phyloP scores from a whole-genome alignment of 2,113 vertebrate genomes.

The Neodon shergylaensis region DNA sequence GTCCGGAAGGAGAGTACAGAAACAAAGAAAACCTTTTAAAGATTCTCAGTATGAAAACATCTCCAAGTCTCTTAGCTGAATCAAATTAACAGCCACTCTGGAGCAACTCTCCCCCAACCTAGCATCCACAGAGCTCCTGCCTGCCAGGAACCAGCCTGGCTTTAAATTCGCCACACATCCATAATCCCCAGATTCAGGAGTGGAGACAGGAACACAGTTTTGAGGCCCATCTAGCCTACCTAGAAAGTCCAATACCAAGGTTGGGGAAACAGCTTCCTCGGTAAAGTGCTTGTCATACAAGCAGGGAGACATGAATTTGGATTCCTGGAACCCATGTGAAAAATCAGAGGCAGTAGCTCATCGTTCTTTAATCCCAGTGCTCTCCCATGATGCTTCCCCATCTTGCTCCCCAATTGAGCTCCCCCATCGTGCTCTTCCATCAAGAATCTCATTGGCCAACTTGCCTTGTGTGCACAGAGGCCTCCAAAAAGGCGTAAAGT shows the following conservation, averaged over 20 bases:
- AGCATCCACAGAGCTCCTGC: neutral
- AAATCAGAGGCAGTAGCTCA: too few relatives aligned
- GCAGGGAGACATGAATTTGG: neutral
- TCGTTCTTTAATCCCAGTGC: neutral
- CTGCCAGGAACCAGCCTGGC: neutral
- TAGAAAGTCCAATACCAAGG: neutral
- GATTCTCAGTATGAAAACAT: neutral
- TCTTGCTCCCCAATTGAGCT: too few relatives aligned
- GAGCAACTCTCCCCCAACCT: neutral
- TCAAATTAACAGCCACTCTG: slow-evolving; percentile 31
- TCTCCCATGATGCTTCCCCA: too few relatives aligned
- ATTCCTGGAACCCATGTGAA: neutral
- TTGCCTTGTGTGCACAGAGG: neutral
- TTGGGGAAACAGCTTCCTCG: neutral
- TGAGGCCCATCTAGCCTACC: neutral
- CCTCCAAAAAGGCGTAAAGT: neutral
- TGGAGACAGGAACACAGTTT: neutral
- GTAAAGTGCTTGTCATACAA: neutral
- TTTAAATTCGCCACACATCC: neutral
- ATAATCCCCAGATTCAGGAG: neutral
- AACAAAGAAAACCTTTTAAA: slow-evolving; percentile 19
- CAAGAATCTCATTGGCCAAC: neutral
- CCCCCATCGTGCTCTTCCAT: too few relatives aligned
- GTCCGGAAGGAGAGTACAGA: neutral
- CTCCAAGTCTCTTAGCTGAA: neutral